phyloP scores from a whole-genome alignment of 1,140 invertebrate genomes.

The Eriocheir sinensis region DNA sequence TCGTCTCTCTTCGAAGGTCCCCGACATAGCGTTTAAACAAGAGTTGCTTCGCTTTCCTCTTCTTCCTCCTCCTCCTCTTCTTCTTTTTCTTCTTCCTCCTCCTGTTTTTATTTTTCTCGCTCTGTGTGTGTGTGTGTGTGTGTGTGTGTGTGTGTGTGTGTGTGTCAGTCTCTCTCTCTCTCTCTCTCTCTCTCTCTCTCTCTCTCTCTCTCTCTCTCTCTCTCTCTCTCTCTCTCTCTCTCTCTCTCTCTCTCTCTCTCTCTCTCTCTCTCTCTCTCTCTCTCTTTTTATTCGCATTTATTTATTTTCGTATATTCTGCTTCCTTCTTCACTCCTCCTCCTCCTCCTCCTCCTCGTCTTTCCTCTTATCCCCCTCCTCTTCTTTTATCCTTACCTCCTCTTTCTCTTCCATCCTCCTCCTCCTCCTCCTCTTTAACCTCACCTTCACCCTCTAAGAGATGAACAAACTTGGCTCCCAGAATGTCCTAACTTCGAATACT shows the following conservation, averaged over 20 bases:
- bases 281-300: not conserved
- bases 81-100: not conserved
- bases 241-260: not conserved
- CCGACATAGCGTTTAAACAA: not conserved
- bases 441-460: conserved; percentile 9
- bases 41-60: not conserved
- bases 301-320: too few relatives aligned
- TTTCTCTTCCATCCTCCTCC: not conserved
- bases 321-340: not conserved
- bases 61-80: not conserved
- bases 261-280: not conserved
- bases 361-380: not conserved
- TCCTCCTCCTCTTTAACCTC: not conserved
- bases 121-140: too few relatives aligned
- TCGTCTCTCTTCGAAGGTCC: not conserved
- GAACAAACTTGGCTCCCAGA: not conserved
- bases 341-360: not conserved
- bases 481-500: conserved; percentile 15
- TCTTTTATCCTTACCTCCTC: not conserved
- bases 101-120: not conserved
- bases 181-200: not conserved
- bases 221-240: not conserved
- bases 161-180: too few relatives aligned
- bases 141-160: too few relatives aligned
- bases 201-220: not conserved